Percentiles rank a stretch among this genome's conserved stretches.
phyloP scores from a whole-genome alignment of 2,888 invertebrate species.

The Pyralis farinalis region DNA sequence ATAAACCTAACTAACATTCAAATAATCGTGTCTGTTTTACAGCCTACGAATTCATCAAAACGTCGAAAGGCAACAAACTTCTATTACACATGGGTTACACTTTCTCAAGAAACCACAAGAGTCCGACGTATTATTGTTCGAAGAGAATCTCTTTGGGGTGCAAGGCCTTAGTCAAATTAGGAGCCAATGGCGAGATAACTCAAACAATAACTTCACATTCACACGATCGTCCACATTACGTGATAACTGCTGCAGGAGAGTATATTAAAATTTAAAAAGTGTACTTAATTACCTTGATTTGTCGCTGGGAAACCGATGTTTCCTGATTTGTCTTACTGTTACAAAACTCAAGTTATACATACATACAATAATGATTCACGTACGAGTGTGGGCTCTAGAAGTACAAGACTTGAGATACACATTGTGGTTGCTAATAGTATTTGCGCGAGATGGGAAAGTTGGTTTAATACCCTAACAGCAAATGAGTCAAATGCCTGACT shows the following conservation, averaged over 20 bases:
- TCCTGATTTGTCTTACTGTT: too few species aligned
- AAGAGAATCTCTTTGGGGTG: constrained; percentile 19
- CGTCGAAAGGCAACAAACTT: neutral
- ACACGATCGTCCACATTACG: constrained; percentile 26
- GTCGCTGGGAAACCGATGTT: too few species aligned
- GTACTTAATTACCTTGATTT: too few species aligned
- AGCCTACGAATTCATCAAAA: constrained; percentile 6
- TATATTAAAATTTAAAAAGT: neutral
- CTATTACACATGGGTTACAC: neutral
- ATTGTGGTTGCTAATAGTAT: too few species aligned
- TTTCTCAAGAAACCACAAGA: constrained; percentile 1
- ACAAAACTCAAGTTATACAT: too few species aligned
- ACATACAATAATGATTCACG: too few species aligned
- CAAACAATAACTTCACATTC: constrained; percentile 22
- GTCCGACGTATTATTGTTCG: constrained; percentile 22
- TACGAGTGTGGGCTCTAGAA: too few species aligned
- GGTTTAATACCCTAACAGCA: too few species aligned
- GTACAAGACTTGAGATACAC: too few species aligned
- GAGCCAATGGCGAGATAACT: constrained; percentile 21
- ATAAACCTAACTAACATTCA: too few species aligned
- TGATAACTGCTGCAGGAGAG: neutral
- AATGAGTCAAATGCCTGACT: too few species aligned
- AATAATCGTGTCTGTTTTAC: neutral
- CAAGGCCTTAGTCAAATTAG: constrained; percentile 26
- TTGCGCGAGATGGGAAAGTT: too few species aligned